Evolutionary conservation across 2,888 invertebrate genomes (phyloP).

Genomic region (Hypena proboscidalis): DNA sequence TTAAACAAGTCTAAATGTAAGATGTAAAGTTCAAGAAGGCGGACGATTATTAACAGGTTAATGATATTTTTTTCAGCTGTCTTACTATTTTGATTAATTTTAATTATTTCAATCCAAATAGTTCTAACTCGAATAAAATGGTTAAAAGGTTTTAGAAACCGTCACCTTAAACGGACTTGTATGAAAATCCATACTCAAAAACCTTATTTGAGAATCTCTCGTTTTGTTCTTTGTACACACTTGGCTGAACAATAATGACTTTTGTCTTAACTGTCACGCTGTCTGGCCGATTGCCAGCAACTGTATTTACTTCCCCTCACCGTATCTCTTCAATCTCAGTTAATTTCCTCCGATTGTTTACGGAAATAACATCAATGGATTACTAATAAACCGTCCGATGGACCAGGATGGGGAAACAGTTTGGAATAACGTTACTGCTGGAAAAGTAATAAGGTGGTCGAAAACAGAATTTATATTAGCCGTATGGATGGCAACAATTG

Average conservation of each 20-base stretch:
- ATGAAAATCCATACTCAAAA: constrained; percentile 9
- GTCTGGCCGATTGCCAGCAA: constrained; percentile 39
- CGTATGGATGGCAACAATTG: constrained; percentile 48
- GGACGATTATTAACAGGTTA: too few relatives aligned
- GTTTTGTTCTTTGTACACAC: constrained; percentile 24
- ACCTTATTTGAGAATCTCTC: constrained; percentile 23
- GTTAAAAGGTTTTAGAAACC: too few relatives aligned
- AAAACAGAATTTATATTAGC: constrained; percentile 32
- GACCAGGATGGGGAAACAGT: constrained; percentile 22
- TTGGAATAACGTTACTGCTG: constrained; percentile 24
- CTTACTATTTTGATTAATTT: too few relatives aligned
- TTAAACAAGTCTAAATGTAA: too few relatives aligned
- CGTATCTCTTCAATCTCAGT: constrained; percentile 20
- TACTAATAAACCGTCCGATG: constrained; percentile 33
- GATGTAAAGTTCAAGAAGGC: too few relatives aligned
- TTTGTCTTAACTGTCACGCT: constrained; percentile 38
- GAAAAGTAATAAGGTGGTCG: constrained; percentile 26
- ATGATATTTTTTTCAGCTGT: too few relatives aligned
- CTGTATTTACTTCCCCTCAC: constrained; percentile 27
- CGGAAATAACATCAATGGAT: constrained; percentile 40
- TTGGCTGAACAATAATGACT: constrained; percentile 32
- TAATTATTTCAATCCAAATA: too few relatives aligned
- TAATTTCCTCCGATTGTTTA: constrained; percentile 35
- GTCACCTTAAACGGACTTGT: constrained; percentile 7
- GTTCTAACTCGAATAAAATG: too few relatives aligned